A percentile compares a stretch with the other conserved stretches of the same genome.
Conservation (phyloP, 2,888 invertebrate species). For the Hymenopus coronatus region DNA sequence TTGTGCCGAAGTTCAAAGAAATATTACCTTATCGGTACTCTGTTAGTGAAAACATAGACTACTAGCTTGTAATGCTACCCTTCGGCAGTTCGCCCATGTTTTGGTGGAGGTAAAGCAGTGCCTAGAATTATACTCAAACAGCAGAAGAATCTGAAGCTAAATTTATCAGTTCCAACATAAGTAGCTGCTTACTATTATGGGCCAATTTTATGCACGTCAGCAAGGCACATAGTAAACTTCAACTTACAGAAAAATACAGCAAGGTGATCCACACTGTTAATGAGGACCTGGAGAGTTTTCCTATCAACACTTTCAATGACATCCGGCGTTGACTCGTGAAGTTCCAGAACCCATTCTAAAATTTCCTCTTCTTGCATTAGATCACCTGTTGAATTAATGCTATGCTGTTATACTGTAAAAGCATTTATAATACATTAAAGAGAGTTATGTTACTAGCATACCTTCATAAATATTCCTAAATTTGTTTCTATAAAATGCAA, state of each 20-base stretch:
- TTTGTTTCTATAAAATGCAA: slow-evolving; percentile 84
- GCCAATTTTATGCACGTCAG: too few species aligned
- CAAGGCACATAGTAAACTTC: neutral
- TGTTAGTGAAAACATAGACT: too few species aligned
- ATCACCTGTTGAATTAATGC: slow-evolving; percentile 51
- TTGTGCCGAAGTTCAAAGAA: too few species aligned
- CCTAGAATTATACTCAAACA: too few species aligned
- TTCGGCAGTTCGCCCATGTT: too few species aligned
- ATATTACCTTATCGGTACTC: too few species aligned
- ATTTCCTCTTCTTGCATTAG: slow-evolving; percentile 89
- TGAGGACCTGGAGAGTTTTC: slow-evolving; percentile 82
- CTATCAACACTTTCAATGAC: slow-evolving; percentile 89
- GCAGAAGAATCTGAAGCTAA: too few species aligned
- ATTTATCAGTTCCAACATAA: too few species aligned
- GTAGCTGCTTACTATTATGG: too few species aligned
- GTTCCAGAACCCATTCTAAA: slow-evolving; percentile 82
- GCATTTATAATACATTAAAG: neutral
- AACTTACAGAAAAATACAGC: slow-evolving; percentile 87
- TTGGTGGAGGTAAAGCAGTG: too few species aligned
- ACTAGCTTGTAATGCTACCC: too few species aligned
- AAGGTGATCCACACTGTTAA: slow-evolving; percentile 86
- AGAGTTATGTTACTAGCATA: slow-evolving; percentile 1
- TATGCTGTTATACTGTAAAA: neutral
- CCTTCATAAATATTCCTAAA: slow-evolving; percentile 86
- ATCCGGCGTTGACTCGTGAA: slow-evolving; percentile 81